phyloP scores from a whole-genome alignment of 2,888 invertebrate genomes.

The Tipula vernalis region DNA sequence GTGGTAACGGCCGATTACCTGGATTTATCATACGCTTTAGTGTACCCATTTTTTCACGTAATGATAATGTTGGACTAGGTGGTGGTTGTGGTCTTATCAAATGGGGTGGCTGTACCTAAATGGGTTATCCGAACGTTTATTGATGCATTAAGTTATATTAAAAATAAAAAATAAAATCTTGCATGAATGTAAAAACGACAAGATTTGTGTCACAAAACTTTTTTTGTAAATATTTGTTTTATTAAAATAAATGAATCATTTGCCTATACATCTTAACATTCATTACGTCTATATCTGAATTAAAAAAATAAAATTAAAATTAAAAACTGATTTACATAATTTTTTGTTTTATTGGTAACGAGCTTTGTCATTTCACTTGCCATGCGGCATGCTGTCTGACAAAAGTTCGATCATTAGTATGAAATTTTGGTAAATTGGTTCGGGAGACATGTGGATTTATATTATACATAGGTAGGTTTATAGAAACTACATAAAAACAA shows the following conservation, averaged over 20 bases:
- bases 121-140: slow-evolving; percentile 8
- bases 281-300: background rate
- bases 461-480: background rate
- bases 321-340: background rate
- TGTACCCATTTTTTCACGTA: slow-evolving; percentile 25
- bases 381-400: background rate
- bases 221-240: background rate
- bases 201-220: background rate
- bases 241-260: background rate
- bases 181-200: slow-evolving; percentile 9
- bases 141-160: background rate
- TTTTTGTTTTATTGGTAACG: background rate
- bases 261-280: background rate
- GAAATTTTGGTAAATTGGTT: background rate
- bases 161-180: background rate
- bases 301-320: background rate
- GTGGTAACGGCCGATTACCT: slow-evolving; percentile 40
- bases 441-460: background rate
- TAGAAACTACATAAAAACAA: background rate
- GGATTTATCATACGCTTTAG: slow-evolving; percentile 22
- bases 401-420: background rate
- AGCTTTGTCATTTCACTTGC: background rate
- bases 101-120: background rate
- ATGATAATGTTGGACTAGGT: slow-evolving; percentile 22
- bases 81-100: slow-evolving; percentile 15